Percentiles rank a stretch among this genome's conserved stretches.
These are phyloP conservation scores for Sturnus vulgaris DNA, from an alignment of 2,113 vertebrate genomes.

Conservation along the genomic window DNA sequence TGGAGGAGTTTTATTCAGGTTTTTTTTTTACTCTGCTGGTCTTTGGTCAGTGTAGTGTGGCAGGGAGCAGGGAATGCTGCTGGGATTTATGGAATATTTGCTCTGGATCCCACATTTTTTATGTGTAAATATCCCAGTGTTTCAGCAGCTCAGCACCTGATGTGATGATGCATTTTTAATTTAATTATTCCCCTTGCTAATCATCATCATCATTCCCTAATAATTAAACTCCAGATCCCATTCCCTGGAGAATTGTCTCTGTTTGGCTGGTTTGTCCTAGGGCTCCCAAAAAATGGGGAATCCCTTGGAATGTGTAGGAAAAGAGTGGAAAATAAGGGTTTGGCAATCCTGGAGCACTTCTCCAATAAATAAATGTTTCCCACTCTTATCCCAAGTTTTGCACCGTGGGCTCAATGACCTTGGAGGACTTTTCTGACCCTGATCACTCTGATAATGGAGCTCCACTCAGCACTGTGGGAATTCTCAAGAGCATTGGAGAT, in stretches of 20 bases:
- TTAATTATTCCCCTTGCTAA: not conserved
- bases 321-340: not conserved
- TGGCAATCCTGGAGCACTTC: not conserved
- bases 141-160: not conserved
- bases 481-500: not conserved
- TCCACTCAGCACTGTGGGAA: not conserved
- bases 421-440: not conserved
- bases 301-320: not conserved
- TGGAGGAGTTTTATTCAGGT: not conserved
- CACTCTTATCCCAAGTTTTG: accelerated
- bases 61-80: not conserved
- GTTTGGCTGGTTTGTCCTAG: not conserved
- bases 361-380: not conserved
- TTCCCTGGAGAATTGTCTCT: not conserved
- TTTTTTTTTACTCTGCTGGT: too few relatives aligned
- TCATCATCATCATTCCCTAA: not conserved
- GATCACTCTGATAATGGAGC: not conserved
- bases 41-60: not conserved
- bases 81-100: not conserved
- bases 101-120: not conserved
- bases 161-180: not conserved
- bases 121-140: too few relatives aligned
- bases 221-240: not conserved
- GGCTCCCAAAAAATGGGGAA: not conserved
- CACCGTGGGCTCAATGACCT: accelerated